phyloP scores from a whole-genome alignment of 2,888 invertebrate species.

The Ochlodes sylvanus region DNA sequence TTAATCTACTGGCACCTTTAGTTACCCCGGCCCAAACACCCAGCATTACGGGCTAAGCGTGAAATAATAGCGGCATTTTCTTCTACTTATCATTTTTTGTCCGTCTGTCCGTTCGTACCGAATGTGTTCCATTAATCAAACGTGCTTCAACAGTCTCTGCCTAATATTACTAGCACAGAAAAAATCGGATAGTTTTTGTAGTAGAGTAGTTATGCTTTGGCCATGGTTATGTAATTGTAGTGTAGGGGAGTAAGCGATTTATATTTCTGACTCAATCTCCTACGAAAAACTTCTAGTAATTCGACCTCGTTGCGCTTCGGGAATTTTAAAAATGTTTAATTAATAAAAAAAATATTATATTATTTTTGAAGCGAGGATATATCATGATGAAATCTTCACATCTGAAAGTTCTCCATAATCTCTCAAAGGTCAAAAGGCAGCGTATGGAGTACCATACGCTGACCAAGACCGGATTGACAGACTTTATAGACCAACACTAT shows the following conservation, averaged over 20 bases:
- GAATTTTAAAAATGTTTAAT: too few relatives aligned
- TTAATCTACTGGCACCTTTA: conserved; percentile 38
- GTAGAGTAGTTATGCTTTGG: neutral
- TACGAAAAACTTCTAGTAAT: neutral
- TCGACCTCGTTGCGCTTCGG: too few relatives aligned
- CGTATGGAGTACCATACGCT: too few relatives aligned
- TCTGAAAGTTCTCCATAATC: too few relatives aligned
- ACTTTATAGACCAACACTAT: too few relatives aligned
- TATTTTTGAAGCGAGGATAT: too few relatives aligned
- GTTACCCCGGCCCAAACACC: conserved; percentile 19
- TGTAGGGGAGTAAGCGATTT: neutral
- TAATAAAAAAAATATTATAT: too few relatives aligned
- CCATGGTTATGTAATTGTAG: conserved; percentile 7
- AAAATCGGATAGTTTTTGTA: conserved; percentile 20
- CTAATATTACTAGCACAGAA: conserved; percentile 39
- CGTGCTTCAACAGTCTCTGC: conserved; percentile 35
- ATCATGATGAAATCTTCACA: too few relatives aligned
- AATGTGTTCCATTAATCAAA: conserved; percentile 66
- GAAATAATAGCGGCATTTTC: conserved; percentile 68
- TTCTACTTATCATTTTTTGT: conserved; percentile 47
- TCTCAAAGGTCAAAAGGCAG: too few relatives aligned
- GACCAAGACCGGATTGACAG: too few relatives aligned
- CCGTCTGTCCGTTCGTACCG: conserved; percentile 47
- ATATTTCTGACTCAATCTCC: neutral
- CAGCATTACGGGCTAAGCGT: conserved; percentile 55